Conservation (phyloP, 1,140 invertebrate genomes). For the silkworm (Bombyx mori) region ASM3026992v2 NC_085127.1:14433501-14434000, state of each 20-base stretch:
- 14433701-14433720: not conserved
- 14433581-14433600: no score
- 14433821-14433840: slow-evolving; percentile 7
- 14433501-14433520: not conserved
- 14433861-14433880: not conserved
- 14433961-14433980: slow-evolving; percentile 3
- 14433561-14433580: no score
- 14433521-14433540: no score
- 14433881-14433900: slow-evolving; percentile 9
- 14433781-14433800: slow-evolving; percentile 6
- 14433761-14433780: not conserved
- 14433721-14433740: not conserved
- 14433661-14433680: not conserved
- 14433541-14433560: no score
- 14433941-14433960: slow-evolving; percentile 3
- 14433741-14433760: not conserved
- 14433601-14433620: no score
- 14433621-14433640: no score
- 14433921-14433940: slow-evolving; percentile 8
- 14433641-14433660: not conserved
- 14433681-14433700: slow-evolving; percentile 1
- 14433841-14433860: slow-evolving; percentile 3
- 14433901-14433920: slow-evolving; percentile 3
- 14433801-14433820: slow-evolving; percentile 1
- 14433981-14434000: slow-evolving; percentile 3